Evolutionary conservation across 1,140 invertebrate genomes (phyloP), one percentile per base, ranked within the genome.

Genomic region (Nixonia krombeini): DNA sequence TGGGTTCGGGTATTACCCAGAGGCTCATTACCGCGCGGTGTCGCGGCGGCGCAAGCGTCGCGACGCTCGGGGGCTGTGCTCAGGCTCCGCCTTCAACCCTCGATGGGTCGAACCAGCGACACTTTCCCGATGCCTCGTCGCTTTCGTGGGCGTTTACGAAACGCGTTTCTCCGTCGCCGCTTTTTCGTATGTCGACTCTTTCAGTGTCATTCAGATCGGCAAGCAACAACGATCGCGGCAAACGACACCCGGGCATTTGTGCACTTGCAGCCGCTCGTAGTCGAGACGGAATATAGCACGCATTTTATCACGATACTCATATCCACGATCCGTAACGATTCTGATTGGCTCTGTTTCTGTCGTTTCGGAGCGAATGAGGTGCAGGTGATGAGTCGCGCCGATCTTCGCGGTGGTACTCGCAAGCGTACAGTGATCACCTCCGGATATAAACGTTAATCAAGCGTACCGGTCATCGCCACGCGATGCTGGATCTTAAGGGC

Each of bases 401-500:
- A 59, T 42, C 55, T 55, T 50, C 63, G 63, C 31, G 61, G 67
- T 23, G 61, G 52, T 37, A 18, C 16, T 5, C 9, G 23, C 12
- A n/a, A 33, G 21, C 33, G 21, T 44, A 55, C 57, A 65, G 68
- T 70, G 62, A 23, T 16, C 23, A 25, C n/a, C n/a, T n/a, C 9
- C 10, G 47, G 37, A 40, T 62, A 55, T 62, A 62, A 62, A 55
- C 62, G 38, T 15, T 51, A n/a, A 40, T 25, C 40, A 15, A 16
- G 18, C n/a, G 25, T 25, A 25, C 6, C 31, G 29, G 16, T 55
- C 50, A 51, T 66, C 56, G 62, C 57, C 26, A 33, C 69, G 79
- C 70, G 72, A 90, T 90, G 89, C 81, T 90, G 78, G 89, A 90
- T 83, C 87, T 90, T 72, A 90, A 90, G 78, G 88, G 84, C 82